These are phyloP conservation scores for Empidonax traillii DNA, from an alignment of 2,113 vertebrate genomes.

Conservation along the genomic window DNA sequence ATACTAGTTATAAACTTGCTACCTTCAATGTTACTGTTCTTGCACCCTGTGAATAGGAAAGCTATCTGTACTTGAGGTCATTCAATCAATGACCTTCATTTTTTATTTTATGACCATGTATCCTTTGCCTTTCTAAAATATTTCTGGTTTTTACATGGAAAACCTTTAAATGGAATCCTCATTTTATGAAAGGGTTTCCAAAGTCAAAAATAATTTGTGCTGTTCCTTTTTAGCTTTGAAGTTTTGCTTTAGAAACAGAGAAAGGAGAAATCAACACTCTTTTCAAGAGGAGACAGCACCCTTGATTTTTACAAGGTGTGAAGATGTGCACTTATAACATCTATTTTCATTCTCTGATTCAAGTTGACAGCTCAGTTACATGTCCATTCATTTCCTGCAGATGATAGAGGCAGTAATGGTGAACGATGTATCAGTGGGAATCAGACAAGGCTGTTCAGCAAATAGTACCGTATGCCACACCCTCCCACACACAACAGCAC, in stretches of 20 bases:
- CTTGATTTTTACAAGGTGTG: not conserved
- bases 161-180: not conserved
- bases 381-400: not conserved
- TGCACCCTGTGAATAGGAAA: not conserved
- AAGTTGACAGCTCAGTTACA: not conserved
- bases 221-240: not conserved
- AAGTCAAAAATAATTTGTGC: not conserved
- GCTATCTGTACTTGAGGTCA: not conserved
- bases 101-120: not conserved
- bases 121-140: not conserved
- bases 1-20: not conserved
- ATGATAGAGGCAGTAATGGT: not conserved
- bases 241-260: not conserved
- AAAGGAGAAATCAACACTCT: not conserved
- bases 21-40: not conserved
- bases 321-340: not conserved
- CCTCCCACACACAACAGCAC: accelerated
- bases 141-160: not conserved
- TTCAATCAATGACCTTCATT: not conserved
- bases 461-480: not conserved
- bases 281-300: not conserved
- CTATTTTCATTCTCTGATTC: not conserved
- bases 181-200: not conserved
- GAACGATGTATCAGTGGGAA: not conserved
- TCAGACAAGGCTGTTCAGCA: not conserved